These are phyloP conservation scores for Sycophila sp. DNA, from an alignment of 1,140 invertebrate genomes.

Conservation along the genomic window DNA sequence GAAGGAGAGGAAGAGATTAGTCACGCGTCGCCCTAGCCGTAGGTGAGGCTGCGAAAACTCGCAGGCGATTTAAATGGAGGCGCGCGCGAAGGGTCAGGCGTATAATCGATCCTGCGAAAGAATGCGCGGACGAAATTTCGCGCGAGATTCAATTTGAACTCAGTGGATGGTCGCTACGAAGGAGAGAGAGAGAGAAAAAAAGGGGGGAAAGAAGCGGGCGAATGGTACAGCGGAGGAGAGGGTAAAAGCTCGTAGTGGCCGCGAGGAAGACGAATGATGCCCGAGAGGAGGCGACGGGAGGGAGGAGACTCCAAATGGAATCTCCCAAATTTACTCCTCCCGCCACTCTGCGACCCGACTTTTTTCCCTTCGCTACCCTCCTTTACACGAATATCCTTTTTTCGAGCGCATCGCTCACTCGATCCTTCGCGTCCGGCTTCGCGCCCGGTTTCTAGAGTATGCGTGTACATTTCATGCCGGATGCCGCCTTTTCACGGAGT, in stretches of 20 bases:
- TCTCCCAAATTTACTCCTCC: slow-evolving; percentile 38
- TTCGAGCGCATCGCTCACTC: too few relatives aligned
- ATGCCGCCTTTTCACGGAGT: too few relatives aligned
- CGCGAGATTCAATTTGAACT: slow-evolving; percentile 21
- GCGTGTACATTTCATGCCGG: too few relatives aligned
- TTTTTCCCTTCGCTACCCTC: slow-evolving; percentile 3
- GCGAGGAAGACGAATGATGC: slow-evolving; percentile 31
- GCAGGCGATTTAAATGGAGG: background rate
- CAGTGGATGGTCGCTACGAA: slow-evolving; percentile 9
- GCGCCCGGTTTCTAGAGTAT: too few relatives aligned
- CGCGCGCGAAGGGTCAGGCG: background rate
- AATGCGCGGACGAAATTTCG: background rate
- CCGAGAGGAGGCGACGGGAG: background rate
- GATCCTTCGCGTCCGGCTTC: too few relatives aligned
- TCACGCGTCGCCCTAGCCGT: background rate
- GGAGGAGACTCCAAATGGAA: slow-evolving; percentile 12
- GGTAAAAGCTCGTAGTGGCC: background rate
- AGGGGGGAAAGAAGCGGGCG: slow-evolving; percentile 11
- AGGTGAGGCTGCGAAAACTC: slow-evolving; percentile 1
- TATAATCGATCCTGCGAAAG: background rate
- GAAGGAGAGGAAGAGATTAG: too few relatives aligned
- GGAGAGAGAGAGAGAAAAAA: slow-evolving; percentile 2
- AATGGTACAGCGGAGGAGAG: slow-evolving; percentile 7
- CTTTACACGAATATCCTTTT: slow-evolving; percentile 19
- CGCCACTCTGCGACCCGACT: slow-evolving; percentile 4